Evolutionary conservation across 2,797 vertebrate species (phyloP), one percentile per base, ranked within the genome.

Genomic region (Tolypeutes matacus): DNA sequence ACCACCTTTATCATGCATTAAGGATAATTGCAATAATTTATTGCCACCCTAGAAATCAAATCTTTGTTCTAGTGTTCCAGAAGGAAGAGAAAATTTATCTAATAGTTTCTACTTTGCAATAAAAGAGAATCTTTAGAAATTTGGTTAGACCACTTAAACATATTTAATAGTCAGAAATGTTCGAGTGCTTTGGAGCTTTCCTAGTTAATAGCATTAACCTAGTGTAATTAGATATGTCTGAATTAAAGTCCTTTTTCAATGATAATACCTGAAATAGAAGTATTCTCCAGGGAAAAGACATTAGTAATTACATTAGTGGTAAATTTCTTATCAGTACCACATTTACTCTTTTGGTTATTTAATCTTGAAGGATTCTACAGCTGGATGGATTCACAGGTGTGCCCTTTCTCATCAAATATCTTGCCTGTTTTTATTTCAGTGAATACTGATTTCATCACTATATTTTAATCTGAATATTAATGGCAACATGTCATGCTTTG

Each of bases 161-260:
- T 97, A 95, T 83, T 96, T 96, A 76, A 27, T 70, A 89, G 73
- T 89, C 49, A 94, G 85, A 88, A 97, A 96, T 96, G 62, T 46
- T 88, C 91, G 95, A 62, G 5, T 85, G 80, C 18, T 92, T 76
- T 96, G 78, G 46, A 95, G 25, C 75, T 77, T 98, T 92, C 36
- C 34, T 94, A 13, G 93, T 97, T 89, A 92, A 94, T 72, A 90
- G 31, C 96, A 95, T 81, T 96, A 94, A 94, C 0, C 0, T 96
- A 88, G 46, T 94, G 11, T 91, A 97, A 96, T 97, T 96, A 97
- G 27, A 92, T 39, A 46, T 60, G n/a, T 96, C 70, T 95, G 34
- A 96, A 97, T 92, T 96, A 91, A 91, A 91, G 78, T 84, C 42
- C 23, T 93, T 91, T 95, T 83, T 77, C 60, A 91, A 27, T 56